A percentile compares a stretch with the other conserved stretches of the same genome.
Evolutionary conservation across 2,888 invertebrate species (phyloP).

Genomic region (Azorinus chamasolen): DNA sequence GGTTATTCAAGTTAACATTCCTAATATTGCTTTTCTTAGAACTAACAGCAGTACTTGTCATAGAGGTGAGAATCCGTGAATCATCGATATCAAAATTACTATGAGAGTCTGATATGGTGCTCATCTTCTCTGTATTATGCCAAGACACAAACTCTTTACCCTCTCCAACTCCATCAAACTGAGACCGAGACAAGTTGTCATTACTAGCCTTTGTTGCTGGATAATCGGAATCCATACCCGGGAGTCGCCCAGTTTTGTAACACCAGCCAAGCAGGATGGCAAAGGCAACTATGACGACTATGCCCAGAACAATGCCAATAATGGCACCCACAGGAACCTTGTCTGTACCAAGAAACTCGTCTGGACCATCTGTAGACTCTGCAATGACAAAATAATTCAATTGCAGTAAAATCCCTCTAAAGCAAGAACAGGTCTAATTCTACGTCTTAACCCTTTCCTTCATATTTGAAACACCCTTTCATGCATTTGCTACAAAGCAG

Average conservation of each 20-base stretch:
- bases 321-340: slow-evolving; percentile 74
- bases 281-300: slow-evolving; percentile 70
- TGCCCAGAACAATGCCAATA: slow-evolving; percentile 76
- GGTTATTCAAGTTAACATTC: neutral
- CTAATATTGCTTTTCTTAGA: slow-evolving; percentile 5
- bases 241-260: slow-evolving; percentile 72
- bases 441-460: no score
- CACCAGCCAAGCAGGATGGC: slow-evolving; percentile 76
- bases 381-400: slow-evolving; percentile 11
- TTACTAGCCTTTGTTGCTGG: slow-evolving; percentile 7
- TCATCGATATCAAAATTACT: slow-evolving; percentile 65
- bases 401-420: neutral
- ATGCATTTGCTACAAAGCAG: no score
- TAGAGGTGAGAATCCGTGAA: slow-evolving; percentile 53
- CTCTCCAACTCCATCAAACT: slow-evolving; percentile 1
- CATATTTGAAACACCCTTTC: no score
- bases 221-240: slow-evolving; percentile 39
- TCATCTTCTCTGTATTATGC: slow-evolving; percentile 51
- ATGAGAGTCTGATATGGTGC: slow-evolving; percentile 30
- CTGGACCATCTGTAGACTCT: slow-evolving; percentile 74
- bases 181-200: neutral
- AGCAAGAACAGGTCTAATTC: neutral
- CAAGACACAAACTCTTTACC: slow-evolving; percentile 44
- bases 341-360: slow-evolving; percentile 63
- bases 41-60: slow-evolving; percentile 36